Evolutionary conservation across 2,113 vertebrate genomes (phyloP).

Genomic region (Eulemur macaco): DNA sequence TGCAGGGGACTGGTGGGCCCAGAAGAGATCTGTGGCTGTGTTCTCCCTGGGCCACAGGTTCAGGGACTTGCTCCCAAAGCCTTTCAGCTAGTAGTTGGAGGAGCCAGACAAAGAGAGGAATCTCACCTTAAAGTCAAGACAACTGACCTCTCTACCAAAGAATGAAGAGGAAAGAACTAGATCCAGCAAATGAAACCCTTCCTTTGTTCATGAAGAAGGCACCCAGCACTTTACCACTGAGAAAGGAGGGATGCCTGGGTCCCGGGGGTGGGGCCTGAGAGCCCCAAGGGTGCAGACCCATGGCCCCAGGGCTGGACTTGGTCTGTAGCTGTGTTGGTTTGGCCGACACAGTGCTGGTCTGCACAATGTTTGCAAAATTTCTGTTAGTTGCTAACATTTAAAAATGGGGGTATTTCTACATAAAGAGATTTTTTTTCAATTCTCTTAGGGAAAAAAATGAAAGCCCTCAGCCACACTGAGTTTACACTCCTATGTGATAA

Average conservation of each 20-base stretch:
- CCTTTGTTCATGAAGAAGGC: neutral
- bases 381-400: neutral
- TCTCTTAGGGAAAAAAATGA: neutral
- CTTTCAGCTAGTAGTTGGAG: neutral
- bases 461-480: neutral
- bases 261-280: neutral
- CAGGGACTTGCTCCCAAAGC: neutral
- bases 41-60: neutral
- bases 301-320: accelerated
- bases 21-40: neutral
- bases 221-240: neutral
- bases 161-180: neutral
- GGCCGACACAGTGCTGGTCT: neutral
- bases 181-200: neutral
- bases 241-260: neutral
- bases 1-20: neutral
- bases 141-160: neutral
- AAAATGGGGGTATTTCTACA: neutral
- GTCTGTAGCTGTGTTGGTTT: neutral
- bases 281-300: neutral
- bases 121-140: neutral
- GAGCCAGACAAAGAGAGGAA: neutral
- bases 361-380: neutral
- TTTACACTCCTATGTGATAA: neutral
- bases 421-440: neutral